Evolutionary conservation across 2,797 vertebrate species (phyloP).

Genomic region (Pyrocephalus nanus): DNA sequence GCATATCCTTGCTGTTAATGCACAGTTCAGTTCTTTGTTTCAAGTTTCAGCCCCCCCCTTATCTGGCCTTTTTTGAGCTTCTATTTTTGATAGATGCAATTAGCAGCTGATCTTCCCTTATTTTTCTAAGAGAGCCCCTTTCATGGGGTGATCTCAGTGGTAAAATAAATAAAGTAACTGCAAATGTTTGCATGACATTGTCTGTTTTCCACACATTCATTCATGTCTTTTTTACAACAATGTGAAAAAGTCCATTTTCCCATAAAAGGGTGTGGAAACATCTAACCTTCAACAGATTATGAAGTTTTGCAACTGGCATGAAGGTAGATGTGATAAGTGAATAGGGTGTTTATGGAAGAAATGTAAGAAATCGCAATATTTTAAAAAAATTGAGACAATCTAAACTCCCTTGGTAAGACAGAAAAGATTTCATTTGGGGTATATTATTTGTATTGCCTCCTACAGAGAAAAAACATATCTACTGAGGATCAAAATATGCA

Average conservation of each 20-base stretch:
- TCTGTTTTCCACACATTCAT: background rate
- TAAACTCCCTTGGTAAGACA: background rate
- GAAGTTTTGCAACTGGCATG: background rate
- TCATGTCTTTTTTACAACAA: background rate
- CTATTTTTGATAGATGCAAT: background rate
- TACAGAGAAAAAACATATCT: background rate
- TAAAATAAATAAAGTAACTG: background rate
- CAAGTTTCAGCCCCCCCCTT: background rate
- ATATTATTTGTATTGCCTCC: background rate
- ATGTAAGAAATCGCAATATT: background rate
- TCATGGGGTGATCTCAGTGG: background rate
- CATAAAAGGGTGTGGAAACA: background rate
- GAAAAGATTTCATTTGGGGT: background rate
- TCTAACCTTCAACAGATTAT: background rate
- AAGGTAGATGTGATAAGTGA: background rate
- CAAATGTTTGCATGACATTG: background rate
- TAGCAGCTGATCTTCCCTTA: background rate
- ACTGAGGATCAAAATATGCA: background rate
- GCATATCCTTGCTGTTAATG: background rate
- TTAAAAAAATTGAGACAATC: background rate
- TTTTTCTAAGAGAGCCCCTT: background rate
- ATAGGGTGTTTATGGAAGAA: background rate
- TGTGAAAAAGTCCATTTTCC: background rate
- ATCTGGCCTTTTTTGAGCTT: background rate
- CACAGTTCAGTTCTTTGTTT: background rate